Conservation (phyloP, 1,140 invertebrate species). For the Drosophila eugracilis region DNA sequence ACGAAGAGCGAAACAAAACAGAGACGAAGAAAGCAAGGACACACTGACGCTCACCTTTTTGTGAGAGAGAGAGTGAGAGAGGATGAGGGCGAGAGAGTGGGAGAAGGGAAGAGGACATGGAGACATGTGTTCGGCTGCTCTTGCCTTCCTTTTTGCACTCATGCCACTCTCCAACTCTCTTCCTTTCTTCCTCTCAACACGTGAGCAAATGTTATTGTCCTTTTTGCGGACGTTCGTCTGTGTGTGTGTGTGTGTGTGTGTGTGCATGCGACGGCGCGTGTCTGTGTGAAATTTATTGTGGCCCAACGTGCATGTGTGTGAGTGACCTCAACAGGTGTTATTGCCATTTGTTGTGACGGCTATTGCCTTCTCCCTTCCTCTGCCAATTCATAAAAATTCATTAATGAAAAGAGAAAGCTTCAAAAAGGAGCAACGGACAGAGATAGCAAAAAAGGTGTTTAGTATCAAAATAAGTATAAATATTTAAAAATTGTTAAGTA, state of each 20-base stretch:
- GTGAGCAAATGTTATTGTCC: slow-evolving; percentile 63
- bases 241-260: slow-evolving; percentile 2
- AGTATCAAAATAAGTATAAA: too few relatives aligned
- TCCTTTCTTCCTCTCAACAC: slow-evolving; percentile 29
- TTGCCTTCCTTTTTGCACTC: slow-evolving; percentile 21
- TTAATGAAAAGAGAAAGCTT: slow-evolving; percentile 35
- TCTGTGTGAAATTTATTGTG: slow-evolving; percentile 48
- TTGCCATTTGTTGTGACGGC: slow-evolving; percentile 72
- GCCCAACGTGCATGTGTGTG: slow-evolving; percentile 42
- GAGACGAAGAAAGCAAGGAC: slow-evolving; percentile 37
- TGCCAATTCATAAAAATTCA: slow-evolving; percentile 44
- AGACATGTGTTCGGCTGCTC: slow-evolving; percentile 35
- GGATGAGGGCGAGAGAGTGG: slow-evolving; percentile 1
- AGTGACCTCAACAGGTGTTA: slow-evolving; percentile 69
- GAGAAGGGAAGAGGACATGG: not conserved
- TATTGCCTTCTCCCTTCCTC: slow-evolving; percentile 35
- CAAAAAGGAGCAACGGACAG: not conserved
- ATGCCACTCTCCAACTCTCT: slow-evolving; percentile 13
- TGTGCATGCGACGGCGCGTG: slow-evolving; percentile 54
- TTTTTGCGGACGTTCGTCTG: slow-evolving; percentile 53
- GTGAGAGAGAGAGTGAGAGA: slow-evolving; percentile 10
- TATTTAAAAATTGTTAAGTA: too few relatives aligned
- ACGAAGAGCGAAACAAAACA: slow-evolving; percentile 67
- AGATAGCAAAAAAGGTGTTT: too few relatives aligned
- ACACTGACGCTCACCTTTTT: slow-evolving; percentile 25